Evolutionary conservation across 2,113 vertebrate species (phyloP), one percentile per base, ranked within the genome.

Genomic region (Acrocephalus kingi): DNA sequence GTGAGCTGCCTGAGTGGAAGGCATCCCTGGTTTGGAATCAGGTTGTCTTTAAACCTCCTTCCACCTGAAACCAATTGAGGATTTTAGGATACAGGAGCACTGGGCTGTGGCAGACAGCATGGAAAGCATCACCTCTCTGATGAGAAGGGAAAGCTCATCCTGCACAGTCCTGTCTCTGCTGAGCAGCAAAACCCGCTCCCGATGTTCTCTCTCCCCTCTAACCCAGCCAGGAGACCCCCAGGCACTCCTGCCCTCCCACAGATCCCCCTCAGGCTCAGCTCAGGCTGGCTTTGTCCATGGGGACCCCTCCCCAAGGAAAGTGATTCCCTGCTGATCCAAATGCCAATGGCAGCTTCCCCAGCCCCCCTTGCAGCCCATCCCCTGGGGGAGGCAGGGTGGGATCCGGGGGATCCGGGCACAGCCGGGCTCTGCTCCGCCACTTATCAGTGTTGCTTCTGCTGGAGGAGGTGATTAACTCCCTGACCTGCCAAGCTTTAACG

Each of bases 391-490:
- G 5, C 24, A 15, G 37, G 52, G 22, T 1, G n/a, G 89, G 61
- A 9, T 15, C 45, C 16, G 3, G 64, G 31, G 89, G 61, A 8
- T 17, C 37, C 13, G 4, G 64, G 76, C 61, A 64, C 46, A n/a
- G 45, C 45, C 8, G 27, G 59, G 63, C 64, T 52, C 15, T 13
- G 16, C 3, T 58, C 85, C 1, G 33, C 59, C 6, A 56, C 95
- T 95, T 96, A 96, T 98, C 93, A 16, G 55, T 1, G 6, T 13
- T 54, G 84, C 67, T 84, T 76, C 80, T 89, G 79, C 94, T 58
- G 80, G 97, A 97, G 12, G 84, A 97, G 96, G 96, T 97, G 97
- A 98, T 97, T 98, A 98, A 97, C 97, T 97, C 96, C 92, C 96
- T 96, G 98, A 98, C 97, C 97, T 94, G 79, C 66, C 55, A 56